Base-by-base conservation (phyloP, 2,113 vertebrate species). In the Xenotilapia leptura region DNA sequence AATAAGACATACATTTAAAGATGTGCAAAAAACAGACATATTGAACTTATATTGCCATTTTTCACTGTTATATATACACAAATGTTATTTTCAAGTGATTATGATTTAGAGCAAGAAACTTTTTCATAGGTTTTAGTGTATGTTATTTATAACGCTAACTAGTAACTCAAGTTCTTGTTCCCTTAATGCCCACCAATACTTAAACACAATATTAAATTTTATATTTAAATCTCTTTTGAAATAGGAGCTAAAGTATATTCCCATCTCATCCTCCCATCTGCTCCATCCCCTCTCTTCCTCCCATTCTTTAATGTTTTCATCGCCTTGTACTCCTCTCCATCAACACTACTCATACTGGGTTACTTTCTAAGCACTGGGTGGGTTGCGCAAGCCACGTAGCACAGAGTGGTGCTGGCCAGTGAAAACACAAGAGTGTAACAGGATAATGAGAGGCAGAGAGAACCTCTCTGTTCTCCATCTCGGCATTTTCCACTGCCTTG, bases 361-460 rank as follows among this genome's bases (percentile, higher is more conserved):
- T 85, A 79, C 85, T 90, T 82, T 90, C 86, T 56, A 79, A 90
- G 90, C 90, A 87, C 83, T 85, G 86, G 70, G 79, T 90, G 89
- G 49, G 82, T 84, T 90, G 83, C 49, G 19, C 75, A 85, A 84
- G 85, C 90, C 91, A 91, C 73, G 83, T 86, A 88, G 88, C 88
- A 49, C 58, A 6, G 84, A 89, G 85, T 51, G n/a, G 82, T 54
- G 89, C 79, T 40, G 75, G 92, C 94, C 93, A 95, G 92, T 86
- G 86, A 93, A 94, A 94, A 94, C 91, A 94, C 60, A 70, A 14
- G 81, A 82, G 68, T 93, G 94, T 93, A 95, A 95, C 86, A 89
- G 91, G 93, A 95, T 95, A 94, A 94, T 89, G 85, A 80, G 86
- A 62, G 23, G 54, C 58, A 91, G 89, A 91, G 90, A 92, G 86